phyloP scores from a whole-genome alignment of 2,113 vertebrate species.

The Meriones unguiculatus region DNA sequence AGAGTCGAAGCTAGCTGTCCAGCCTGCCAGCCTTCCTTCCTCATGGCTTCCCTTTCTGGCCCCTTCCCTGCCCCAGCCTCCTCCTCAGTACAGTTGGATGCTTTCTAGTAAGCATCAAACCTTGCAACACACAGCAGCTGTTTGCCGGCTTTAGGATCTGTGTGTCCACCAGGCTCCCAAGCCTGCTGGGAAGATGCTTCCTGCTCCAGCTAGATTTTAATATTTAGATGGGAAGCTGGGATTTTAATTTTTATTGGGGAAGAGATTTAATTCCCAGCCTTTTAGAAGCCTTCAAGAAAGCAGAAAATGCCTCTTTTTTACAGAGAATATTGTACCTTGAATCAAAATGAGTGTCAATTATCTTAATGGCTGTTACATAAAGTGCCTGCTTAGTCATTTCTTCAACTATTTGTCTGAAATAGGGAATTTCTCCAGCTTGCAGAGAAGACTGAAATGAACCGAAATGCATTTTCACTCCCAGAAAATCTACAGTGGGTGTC shows the following conservation, averaged over 20 bases:
- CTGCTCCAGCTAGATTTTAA: background rate
- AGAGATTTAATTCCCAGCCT: constrained; percentile 51
- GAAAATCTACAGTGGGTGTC: background rate
- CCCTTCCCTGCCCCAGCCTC: background rate
- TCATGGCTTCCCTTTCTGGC: background rate
- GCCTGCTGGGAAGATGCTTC: background rate
- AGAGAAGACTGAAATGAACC: background rate
- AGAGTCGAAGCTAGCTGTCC: background rate
- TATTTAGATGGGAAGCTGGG: constrained; percentile 28
- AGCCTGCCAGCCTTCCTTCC: background rate
- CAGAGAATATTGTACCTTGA: constrained; percentile 58
- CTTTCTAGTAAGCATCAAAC: accelerated
- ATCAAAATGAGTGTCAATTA: constrained; percentile 55
- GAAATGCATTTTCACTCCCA: background rate
- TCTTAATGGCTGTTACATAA: constrained; percentile 66
- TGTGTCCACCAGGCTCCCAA: background rate
- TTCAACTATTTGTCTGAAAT: background rate
- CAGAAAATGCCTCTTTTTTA: constrained; percentile 31
- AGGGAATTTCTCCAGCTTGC: constrained; percentile 15
- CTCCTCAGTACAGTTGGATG: accelerated
- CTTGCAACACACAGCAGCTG: accelerated
- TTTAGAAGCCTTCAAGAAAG: constrained; percentile 34
- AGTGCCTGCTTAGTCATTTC: constrained; percentile 53
- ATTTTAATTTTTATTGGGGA: constrained; percentile 56
- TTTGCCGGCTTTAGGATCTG: background rate